Base-by-base conservation (phyloP, 2,888 invertebrate genomes). In the Himalopsyche anomala region DNA sequence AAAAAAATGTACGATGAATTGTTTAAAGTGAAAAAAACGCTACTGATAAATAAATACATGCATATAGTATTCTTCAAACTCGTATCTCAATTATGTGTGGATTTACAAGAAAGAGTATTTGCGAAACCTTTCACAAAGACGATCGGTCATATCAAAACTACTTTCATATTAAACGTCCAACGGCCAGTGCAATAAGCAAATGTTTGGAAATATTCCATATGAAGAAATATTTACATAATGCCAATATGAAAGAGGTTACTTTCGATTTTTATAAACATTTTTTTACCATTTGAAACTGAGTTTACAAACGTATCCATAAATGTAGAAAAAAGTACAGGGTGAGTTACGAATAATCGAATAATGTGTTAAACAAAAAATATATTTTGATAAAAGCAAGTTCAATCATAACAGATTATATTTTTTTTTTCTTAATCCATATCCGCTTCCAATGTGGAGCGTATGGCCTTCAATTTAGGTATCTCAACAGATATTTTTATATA, bases 11-110 rank as follows among this genome's bases (percentile, higher is more conserved):
- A 51, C 4, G 4, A 5, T 51, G 12, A 15, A 15, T 15, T 51
- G 4, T 51, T 51, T 2, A 15, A 51, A 51, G 5, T 0, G 15
- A 15, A 12, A 51, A n/a, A 51, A 3, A 51, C 74, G 74, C 74
- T 74, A 74, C 74, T 74, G 74, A 36, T 36, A 38, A 15, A 12
- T 6, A 19, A 19, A 12, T 51, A 80, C 15, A 69, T 19, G 84
- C 45, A 62, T 81, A 79, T 84, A 19, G 45, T 45, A 56, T 55
- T 54, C 12, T 19, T 28, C 38, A 51, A 80, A 28, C 81, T 84
- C 80, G 69, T 36, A 84, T 81, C 81, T 84, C 84, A 84, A 84
- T 84, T 84, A 84, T 81, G 81, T 84, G 69, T 84, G 84, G 84
- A 84, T 84, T 84, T 84, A 56, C 74, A 36, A 74, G 28, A 28